These are phyloP conservation scores for Ooceraea biroi DNA, from an alignment of 1,140 invertebrate species.

Conservation along the genomic window DNA sequence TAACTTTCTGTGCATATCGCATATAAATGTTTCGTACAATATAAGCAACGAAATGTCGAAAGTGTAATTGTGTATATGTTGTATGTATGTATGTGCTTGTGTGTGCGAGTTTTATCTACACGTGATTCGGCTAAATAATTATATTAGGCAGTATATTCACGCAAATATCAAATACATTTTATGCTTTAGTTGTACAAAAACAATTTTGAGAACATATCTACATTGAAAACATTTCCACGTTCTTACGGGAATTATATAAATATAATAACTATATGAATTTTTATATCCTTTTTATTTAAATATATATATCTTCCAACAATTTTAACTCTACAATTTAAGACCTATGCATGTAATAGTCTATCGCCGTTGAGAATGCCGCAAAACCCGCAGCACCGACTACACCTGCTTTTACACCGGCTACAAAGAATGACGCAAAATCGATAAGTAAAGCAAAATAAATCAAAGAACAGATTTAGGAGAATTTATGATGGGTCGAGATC, in stretches of 20 bases:
- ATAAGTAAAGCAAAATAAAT: slow-evolving; percentile 24
- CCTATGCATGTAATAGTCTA: slow-evolving; percentile 97
- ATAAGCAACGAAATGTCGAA: slow-evolving; percentile 21
- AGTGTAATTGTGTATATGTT: slow-evolving; percentile 35
- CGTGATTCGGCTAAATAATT: slow-evolving; percentile 37
- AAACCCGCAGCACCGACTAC: slow-evolving; percentile 97
- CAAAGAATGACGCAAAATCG: slow-evolving; percentile 81
- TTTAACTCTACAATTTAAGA: slow-evolving; percentile 63
- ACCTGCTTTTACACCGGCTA: slow-evolving; percentile 97
- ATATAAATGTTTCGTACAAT: slow-evolving; percentile 13
- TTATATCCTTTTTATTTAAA: slow-evolving; percentile 77
- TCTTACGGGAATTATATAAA: slow-evolving; percentile 67
- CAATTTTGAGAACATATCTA: slow-evolving; percentile 70
- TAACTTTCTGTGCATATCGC: slow-evolving; percentile 27
- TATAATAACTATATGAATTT: slow-evolving; percentile 48
- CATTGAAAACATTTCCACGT: slow-evolving; percentile 50
- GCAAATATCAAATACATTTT: slow-evolving; percentile 63
- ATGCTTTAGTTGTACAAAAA: slow-evolving; percentile 63
- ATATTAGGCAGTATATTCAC: slow-evolving; percentile 30
- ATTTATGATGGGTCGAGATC: neutral
- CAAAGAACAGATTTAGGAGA: neutral
- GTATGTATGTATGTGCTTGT: neutral
- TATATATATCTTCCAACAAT: slow-evolving; percentile 75
- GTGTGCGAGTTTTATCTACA: slow-evolving; percentile 20
- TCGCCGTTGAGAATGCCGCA: slow-evolving; percentile 97